Evolutionary conservation across 2,113 vertebrate genomes (phyloP), one percentile per base, ranked within the genome.

Genomic region (Porphyrio hochstetteri): DNA sequence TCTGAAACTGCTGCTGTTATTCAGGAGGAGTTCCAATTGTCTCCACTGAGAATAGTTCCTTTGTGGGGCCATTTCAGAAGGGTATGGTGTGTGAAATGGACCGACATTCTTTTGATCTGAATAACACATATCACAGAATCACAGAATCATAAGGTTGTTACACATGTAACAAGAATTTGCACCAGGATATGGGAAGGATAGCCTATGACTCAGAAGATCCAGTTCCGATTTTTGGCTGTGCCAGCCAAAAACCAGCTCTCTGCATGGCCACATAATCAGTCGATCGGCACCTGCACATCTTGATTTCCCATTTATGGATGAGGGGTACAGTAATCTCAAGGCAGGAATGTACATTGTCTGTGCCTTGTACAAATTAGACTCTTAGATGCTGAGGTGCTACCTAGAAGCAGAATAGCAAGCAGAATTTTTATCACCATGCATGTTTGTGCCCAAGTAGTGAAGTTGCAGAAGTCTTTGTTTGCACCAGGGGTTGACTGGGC

Each of bases 291-390:
- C 38, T 59, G 23, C 31, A 4, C 13, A 13, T 42, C 42, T 28
- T 0, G 0, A 7, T 64, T 81, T 84, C 60, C 42, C 4, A 0
- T 23, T 61, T 75, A 20, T 12, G n/a, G 29, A 5, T 46, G 35
- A 11, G 11, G 10, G 7, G 27, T 35, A 19, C 0, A 0, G 23
- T 61, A 52, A 7, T 48, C 27, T 61, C 13, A 14, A 29, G 29
- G 15, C 33, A 56, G 67, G 14, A 50, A 25, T 3, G 13, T 44
- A 5, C 7, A 7, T 59, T 78, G 24, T 46, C 4, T 60, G 9
- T 50, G 21, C 13, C 27, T 82, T 28, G 36, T 59, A 14, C 42
- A 63, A 28, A 7, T 28, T 48, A 13, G 21, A 44, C 10, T n/a
- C 53, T 31, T 36, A 69, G 21, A 9, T 70, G 56, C 44, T 65